Evolutionary conservation across 2,797 vertebrate genomes (phyloP), one percentile per base, ranked within the genome.

Genomic region (Rhinoraja longicauda): DNA sequence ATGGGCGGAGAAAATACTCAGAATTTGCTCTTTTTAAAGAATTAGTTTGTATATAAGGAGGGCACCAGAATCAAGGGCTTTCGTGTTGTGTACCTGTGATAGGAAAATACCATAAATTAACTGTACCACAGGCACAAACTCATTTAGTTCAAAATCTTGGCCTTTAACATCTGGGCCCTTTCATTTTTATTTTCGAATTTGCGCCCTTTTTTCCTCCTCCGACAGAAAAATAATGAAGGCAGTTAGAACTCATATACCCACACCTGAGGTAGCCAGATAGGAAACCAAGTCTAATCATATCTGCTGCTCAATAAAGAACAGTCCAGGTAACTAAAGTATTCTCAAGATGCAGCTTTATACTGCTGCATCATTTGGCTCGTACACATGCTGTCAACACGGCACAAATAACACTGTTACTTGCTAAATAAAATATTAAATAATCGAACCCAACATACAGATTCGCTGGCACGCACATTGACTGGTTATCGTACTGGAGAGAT

Each of bases 241-340:
- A 91, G 67, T 24, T 73, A 73, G 90, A 45, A 45, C 21, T 91
- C 90, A 57, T 53, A 73, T 53, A 53, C 70, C 73, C n/a, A 79
- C 32, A 88, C 59, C 36, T 73, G 90, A 92, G 64, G 90, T 75
- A 75, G 90, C 70, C 90, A 92, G 72, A 92, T 92, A 72, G 39
- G 90, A 92, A 29, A 73, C 72, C 67, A 92, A 45, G 36, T 75
- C 36, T 45, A 92, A 92, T n/a, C 70, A 92, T 17, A 24, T 73
- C 90, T 29, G 90, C 67, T 92, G 36, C 75, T 92, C 70, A 24
- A 21, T 17, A 57, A 92, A 75, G 36, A 45, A 92, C 90, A 75
- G 24, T 9, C 90, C 70, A 92, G 67, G 67, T 73, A 57, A 45
- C 90, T 57, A 26, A 92, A 53, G 70, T 92, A 75, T 92, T 75